Evolutionary conservation across 1,140 invertebrate species (phyloP).

Genomic region (Cydia fagiglandana): DNA sequence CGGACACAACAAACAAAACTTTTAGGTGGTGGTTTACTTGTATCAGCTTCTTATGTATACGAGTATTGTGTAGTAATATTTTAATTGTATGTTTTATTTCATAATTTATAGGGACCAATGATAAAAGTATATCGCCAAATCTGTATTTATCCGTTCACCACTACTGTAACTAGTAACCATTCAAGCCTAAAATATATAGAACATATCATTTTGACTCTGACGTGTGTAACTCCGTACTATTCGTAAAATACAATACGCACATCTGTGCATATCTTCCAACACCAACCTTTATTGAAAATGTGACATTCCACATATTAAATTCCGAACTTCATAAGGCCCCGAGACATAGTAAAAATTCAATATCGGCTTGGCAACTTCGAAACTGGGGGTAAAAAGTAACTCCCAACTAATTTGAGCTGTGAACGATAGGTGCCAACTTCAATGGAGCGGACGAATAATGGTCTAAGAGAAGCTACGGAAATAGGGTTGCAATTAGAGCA

Average conservation of each 20-base stretch:
- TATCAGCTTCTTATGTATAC: too few species aligned
- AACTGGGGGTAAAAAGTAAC: conserved; percentile 53
- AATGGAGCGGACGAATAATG: conserved; percentile 56
- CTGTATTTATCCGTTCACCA: too few species aligned
- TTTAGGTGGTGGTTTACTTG: too few species aligned
- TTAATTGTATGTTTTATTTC: too few species aligned
- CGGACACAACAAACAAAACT: too few species aligned
- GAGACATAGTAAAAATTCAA: conserved; percentile 67
- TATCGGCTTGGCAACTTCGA: conserved; percentile 69
- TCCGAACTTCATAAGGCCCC: conserved; percentile 38
- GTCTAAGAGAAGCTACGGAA: too few species aligned
- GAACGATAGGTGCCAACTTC: conserved; percentile 60
- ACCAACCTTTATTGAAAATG: conserved; percentile 26
- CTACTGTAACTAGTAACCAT: too few species aligned
- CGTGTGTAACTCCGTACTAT: neutral
- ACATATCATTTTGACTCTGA: neutral
- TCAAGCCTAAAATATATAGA: too few species aligned
- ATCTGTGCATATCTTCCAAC: neutral
- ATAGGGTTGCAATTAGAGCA: too few species aligned
- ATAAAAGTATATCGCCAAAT: too few species aligned
- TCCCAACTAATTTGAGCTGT: conserved; percentile 64
- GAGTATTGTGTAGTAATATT: too few species aligned
- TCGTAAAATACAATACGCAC: neutral
- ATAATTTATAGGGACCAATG: too few species aligned
- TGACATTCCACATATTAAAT: conserved; percentile 47